These are phyloP conservation scores for Musca domestica DNA, from an alignment of 1,140 invertebrate genomes.

Conservation along the genomic window DNA sequence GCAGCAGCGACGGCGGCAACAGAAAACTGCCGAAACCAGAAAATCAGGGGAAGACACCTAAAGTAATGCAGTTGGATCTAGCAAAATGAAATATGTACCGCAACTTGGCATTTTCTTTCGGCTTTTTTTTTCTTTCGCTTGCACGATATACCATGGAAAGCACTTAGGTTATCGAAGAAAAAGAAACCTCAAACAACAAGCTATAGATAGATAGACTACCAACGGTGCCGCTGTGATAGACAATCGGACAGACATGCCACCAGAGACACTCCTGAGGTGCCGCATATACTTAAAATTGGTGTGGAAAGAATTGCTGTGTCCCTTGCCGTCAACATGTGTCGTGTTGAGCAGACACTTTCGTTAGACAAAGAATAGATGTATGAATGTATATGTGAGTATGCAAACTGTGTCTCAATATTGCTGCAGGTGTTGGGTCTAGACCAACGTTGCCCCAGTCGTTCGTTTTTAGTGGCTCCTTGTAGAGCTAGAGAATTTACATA, in stretches of 20 bases:
- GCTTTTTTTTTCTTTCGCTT: neutral
- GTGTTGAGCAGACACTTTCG: no score
- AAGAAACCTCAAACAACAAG: neutral
- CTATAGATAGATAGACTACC: neutral
- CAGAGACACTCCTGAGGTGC: neutral
- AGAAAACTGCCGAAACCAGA: no score
- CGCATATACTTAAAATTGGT: conserved; percentile 9
- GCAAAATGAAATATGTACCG: conserved; percentile 18
- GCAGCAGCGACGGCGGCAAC: neutral
- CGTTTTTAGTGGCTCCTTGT: no score
- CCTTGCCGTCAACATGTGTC: no score
- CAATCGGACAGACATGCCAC: neutral
- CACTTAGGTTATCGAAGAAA: neutral
- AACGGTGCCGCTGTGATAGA: neutral
- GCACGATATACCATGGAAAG: neutral
- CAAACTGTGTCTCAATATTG: no score
- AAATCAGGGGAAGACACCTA: neutral
- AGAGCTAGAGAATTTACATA: no score
- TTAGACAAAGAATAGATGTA: no score
- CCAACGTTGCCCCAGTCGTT: no score
- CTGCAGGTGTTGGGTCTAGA: no score
- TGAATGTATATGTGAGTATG: no score
- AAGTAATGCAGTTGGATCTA: conserved; percentile 21
- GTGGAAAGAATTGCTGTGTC: no score
- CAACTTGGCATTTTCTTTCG: neutral